Evolutionary conservation across 37 sponge, comb jelly and placozoan genomes (phyloP).

Genomic region (Amphimedon queenslandica): DNA sequence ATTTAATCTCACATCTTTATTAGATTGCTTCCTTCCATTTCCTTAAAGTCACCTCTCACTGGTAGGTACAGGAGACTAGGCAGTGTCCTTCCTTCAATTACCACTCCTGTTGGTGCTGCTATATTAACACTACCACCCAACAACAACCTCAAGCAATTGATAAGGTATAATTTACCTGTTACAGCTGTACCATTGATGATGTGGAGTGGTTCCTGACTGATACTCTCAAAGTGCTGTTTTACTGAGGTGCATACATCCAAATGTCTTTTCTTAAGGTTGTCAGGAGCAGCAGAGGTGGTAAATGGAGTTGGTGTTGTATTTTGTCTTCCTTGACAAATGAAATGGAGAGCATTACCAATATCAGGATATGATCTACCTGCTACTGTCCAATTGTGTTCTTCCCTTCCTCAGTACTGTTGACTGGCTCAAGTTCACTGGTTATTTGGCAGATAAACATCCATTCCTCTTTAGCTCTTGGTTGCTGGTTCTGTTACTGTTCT

Average conservation of each 20-base stretch:
- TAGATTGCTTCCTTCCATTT: conserved; percentile 27
- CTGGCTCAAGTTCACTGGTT: background rate
- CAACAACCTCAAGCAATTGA: conserved; percentile 17
- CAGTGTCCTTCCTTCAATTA: conserved; percentile 42
- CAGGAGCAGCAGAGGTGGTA: conserved; percentile 26
- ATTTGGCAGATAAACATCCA: conserved; percentile 52
- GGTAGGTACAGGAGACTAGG: conserved; percentile 43
- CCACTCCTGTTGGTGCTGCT: conserved; percentile 50
- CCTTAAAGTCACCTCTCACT: conserved; percentile 26
- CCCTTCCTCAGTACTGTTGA: background rate
- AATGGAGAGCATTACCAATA: conserved; percentile 14
- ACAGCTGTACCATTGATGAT: conserved; percentile 29
- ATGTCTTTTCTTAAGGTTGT: conserved; percentile 3
- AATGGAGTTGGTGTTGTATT: background rate
- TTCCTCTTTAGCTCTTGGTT: conserved; percentile 32
- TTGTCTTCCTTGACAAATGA: conserved; percentile 15
- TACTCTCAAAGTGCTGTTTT: conserved; percentile 12
- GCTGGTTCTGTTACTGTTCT: no score
- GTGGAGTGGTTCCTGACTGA: background rate
- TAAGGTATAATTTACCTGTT: conserved; percentile 16
- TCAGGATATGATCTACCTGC: conserved; percentile 23
- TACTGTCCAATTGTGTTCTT: conserved; percentile 13
- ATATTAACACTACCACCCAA: conserved; percentile 12
- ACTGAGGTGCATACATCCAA: conserved; percentile 17
- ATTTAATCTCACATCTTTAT: background rate